These are phyloP conservation scores for Gymnoscopelus braueri DNA, from an alignment of 2,797 vertebrate genomes.

Conservation along the genomic window DNA sequence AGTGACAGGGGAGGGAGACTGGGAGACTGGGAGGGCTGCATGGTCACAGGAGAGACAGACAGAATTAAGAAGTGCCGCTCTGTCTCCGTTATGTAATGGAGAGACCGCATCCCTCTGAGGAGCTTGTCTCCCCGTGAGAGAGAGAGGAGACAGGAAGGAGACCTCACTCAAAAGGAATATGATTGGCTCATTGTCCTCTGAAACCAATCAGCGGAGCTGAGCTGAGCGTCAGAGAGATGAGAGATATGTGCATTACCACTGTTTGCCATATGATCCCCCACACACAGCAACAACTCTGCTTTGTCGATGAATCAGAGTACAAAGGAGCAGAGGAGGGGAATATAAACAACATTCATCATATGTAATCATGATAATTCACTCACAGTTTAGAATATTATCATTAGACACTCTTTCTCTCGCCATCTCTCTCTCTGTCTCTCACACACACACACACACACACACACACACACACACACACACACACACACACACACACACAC, in stretches of 20 bases:
- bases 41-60: conserved; percentile 50
- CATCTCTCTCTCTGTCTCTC: no score
- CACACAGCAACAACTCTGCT: conserved; percentile 20
- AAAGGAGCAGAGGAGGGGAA: conserved; percentile 33
- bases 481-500: conserved; percentile 7
- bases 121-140: conserved; percentile 60
- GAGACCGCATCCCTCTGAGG: conserved; percentile 45
- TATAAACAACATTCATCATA: conserved; percentile 10
- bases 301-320: conserved; percentile 36
- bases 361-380: conserved; percentile 3
- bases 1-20: conserved; percentile 75
- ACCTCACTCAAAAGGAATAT: conserved; percentile 56
- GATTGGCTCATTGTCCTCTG: conserved; percentile 55
- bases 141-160: conserved; percentile 46
- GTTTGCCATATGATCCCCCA: conserved; percentile 23
- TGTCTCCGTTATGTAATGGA: conserved; percentile 65
- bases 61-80: conserved; percentile 64
- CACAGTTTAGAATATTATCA: neutral
- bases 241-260: conserved; percentile 59
- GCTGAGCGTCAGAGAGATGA: conserved; percentile 67
- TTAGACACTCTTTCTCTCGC: neutral
- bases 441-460: neutral
- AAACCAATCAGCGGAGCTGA: conserved; percentile 60
- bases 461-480: conserved; percentile 1
- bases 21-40: conserved; percentile 63